phyloP scores from a whole-genome alignment of 2,888 invertebrate genomes.

The Caenorhabditis auriculariae region DNA sequence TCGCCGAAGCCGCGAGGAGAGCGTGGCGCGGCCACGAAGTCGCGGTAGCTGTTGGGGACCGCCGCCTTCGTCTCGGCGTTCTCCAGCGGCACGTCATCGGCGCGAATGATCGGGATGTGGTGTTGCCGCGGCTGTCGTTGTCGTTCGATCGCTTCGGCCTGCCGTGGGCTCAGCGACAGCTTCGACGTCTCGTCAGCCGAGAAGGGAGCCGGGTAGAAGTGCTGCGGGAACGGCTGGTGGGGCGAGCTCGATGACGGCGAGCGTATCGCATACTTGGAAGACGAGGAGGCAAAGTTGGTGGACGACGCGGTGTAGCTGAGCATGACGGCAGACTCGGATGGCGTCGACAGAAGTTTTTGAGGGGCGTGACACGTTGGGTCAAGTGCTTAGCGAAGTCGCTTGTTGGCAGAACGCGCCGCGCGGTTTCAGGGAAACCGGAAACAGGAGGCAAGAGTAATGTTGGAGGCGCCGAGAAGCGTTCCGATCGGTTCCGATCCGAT shows the following conservation, averaged over 20 bases:
- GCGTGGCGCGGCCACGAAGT: conserved; percentile 35
- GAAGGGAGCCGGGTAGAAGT: conserved; percentile 35
- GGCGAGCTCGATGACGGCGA: background rate
- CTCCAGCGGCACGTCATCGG: conserved; percentile 12
- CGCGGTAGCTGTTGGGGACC: conserved; percentile 16
- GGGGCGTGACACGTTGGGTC: conserved; percentile 1
- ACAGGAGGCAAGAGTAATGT: too few species aligned
- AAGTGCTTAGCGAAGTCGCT: too few species aligned
- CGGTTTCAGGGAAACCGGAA: too few species aligned
- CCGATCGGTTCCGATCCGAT: too few species aligned
- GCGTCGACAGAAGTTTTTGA: background rate
- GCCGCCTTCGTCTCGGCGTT: conserved; percentile 5
- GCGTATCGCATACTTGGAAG: background rate
- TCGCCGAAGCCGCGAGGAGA: conserved; percentile 37
- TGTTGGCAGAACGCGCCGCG: too few species aligned
- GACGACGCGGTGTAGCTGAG: too few species aligned
- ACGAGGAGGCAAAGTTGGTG: background rate
- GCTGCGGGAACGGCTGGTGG: conserved; percentile 29
- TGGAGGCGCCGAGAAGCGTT: too few species aligned
- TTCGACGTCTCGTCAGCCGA: conserved; percentile 14
- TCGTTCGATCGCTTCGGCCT: conserved; percentile 46
- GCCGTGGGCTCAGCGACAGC: conserved; percentile 36
- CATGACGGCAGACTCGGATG: background rate
- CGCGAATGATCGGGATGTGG: conserved; percentile 2
- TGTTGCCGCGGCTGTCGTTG: conserved; percentile 22